Percentiles rank a stretch among this genome's conserved stretches.
Conservation (phyloP, 2,113 vertebrate genomes). For the Mastomys coucha region DNA sequence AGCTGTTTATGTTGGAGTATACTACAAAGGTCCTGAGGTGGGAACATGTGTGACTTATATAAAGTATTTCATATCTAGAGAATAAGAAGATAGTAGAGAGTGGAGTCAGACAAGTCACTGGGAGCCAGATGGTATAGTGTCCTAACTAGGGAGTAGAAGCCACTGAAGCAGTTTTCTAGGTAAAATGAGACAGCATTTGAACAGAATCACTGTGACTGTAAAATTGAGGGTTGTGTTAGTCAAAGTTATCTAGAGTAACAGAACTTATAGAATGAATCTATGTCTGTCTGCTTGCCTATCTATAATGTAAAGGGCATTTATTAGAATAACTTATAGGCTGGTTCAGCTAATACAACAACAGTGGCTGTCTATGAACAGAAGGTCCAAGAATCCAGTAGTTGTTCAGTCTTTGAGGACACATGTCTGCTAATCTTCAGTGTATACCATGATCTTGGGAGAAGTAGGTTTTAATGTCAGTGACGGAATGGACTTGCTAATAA, state of each 20-base stretch:
- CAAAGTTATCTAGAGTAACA: not conserved
- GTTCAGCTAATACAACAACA: not conserved
- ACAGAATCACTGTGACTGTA: not conserved
- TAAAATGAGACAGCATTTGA: conserved; percentile 1
- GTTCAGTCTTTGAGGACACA: not conserved
- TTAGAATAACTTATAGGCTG: not conserved
- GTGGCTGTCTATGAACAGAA: not conserved
- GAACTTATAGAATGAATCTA: not conserved
- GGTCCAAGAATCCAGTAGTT: not conserved
- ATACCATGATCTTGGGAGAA: not conserved
- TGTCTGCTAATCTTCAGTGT: not conserved
- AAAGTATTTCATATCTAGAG: not conserved
- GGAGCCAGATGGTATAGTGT: not conserved
- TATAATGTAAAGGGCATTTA: not conserved
- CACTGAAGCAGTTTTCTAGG: not conserved
- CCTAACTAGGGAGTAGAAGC: conserved; percentile 8
- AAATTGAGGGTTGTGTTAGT: not conserved
- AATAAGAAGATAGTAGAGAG: not conserved
- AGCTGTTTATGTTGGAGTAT: not conserved
- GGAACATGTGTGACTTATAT: not conserved
- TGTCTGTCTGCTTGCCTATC: not conserved
- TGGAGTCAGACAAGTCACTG: not conserved
- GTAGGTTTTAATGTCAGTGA: not conserved
- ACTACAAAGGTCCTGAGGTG: not conserved
- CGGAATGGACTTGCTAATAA: not conserved